Conservation (phyloP, 2,113 vertebrate species). For the Podiceps cristatus region DNA sequence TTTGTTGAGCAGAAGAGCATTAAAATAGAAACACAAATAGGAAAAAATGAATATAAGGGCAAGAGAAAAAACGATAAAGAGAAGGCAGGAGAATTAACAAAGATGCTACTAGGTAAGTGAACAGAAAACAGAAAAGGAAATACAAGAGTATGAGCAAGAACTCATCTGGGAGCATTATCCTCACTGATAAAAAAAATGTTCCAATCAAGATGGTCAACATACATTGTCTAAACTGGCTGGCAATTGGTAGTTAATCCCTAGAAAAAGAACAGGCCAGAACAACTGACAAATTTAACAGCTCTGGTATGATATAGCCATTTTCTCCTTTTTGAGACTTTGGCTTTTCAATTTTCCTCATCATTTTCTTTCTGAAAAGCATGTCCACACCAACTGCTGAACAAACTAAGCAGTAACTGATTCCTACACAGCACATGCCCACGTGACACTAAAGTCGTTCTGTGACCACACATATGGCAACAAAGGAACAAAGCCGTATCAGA, state of each 20-base stretch:
- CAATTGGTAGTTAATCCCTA: not conserved
- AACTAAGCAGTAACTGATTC: not conserved
- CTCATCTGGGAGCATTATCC: not conserved
- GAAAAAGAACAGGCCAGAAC: not conserved
- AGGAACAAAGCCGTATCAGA: not conserved
- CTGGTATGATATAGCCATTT: not conserved
- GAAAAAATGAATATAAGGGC: not conserved
- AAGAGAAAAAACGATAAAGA: not conserved
- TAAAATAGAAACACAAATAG: not conserved
- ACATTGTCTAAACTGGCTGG: not conserved
- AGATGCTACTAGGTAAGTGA: not conserved
- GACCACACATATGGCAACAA: not conserved
- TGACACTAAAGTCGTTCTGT: fast-evolving
- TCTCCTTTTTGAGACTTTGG: not conserved
- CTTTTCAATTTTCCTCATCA: not conserved
- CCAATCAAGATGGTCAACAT: not conserved
- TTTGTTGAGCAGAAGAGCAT: not conserved
- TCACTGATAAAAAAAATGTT: not conserved
- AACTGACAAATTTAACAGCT: not conserved
- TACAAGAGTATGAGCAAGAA: not conserved
- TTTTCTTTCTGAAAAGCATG: not conserved
- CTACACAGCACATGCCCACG: not conserved
- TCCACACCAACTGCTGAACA: not conserved
- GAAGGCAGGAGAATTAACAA: not conserved
- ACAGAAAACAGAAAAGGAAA: not conserved